A percentile compares a stretch with the other conserved stretches of the same genome.
Evolutionary conservation across 2,888 invertebrate species (phyloP).

Genomic region (Dynastes hyllus): DNA sequence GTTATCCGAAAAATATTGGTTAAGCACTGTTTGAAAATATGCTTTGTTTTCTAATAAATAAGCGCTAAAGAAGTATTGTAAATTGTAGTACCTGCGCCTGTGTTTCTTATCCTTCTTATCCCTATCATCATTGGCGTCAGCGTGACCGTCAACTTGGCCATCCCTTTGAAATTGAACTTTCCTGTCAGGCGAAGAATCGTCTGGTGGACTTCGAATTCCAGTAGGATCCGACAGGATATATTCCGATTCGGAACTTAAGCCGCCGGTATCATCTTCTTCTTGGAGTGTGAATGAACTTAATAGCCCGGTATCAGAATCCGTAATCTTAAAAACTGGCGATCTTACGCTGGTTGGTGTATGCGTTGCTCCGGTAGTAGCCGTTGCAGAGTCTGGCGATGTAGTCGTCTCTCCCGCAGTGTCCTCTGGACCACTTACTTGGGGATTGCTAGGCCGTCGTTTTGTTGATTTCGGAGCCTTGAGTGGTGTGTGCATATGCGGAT

Average conservation of each 20-base stretch:
- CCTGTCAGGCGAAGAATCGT: constrained; percentile 67
- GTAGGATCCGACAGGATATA: constrained; percentile 70
- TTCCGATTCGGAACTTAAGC: constrained; percentile 68
- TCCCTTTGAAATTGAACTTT: constrained; percentile 72
- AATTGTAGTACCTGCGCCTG: constrained; percentile 69
- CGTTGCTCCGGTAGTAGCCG: constrained; percentile 49
- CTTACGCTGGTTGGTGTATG: constrained; percentile 57
- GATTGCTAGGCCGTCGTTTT: constrained; percentile 69
- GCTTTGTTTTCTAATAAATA: too few species aligned
- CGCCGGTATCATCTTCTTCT: constrained; percentile 64
- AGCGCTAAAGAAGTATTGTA: too few species aligned
- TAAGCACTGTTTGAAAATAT: not conserved
- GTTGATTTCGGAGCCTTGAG: constrained; percentile 76
- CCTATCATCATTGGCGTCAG: constrained; percentile 61
- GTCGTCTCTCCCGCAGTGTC: constrained; percentile 59
- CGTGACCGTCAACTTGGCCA: constrained; percentile 58
- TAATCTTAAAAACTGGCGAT: constrained; percentile 58
- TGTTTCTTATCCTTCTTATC: constrained; percentile 71
- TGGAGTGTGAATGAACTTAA: constrained; percentile 57
- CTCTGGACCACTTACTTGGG: constrained; percentile 57
- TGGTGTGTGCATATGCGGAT: constrained; percentile 78
- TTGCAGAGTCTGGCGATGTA: constrained; percentile 58
- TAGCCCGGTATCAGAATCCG: constrained; percentile 61
- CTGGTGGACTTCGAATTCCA: constrained; percentile 60
- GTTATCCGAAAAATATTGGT: too few species aligned